Base-by-base conservation (phyloP, 1,140 invertebrate species). In the Nephila pilipes region DNA sequence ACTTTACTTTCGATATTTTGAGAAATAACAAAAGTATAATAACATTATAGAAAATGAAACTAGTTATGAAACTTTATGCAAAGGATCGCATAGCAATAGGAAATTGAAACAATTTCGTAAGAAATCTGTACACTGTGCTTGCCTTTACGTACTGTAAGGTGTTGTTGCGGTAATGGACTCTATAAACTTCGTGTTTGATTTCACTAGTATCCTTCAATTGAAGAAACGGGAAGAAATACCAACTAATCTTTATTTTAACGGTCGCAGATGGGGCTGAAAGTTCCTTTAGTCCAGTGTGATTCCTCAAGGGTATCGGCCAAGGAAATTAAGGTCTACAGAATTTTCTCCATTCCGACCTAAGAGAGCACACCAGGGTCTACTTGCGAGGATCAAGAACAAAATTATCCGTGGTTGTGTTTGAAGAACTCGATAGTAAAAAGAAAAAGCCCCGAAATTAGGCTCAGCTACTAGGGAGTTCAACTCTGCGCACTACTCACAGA, bases 171-270 rank as follows among this genome's bases (percentile, higher is more conserved):
- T 65, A 25, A 14, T 25, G 0, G 1, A 75, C 16, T 75, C 29
- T 32, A 20, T 14, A 5, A 54, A 12, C 46, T 55, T 81, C 38
- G 36, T 18, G 25, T 38, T 46, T 54, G 80, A 46, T 81, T 36
- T 87, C 25, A 1, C 29, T 55, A n/a, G 83, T 29, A 18, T 25
- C 14, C 29, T 60, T 60, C 58, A 60, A 83, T 83, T 83, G n/a
- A 54, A 83, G 46, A 55, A 54, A 83, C 46, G 20, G 63, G 10
- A 20, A 32, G 83, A 85, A 29, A 32, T 29, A 36, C 38, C 60
- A 65, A 75, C 65, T 88, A 88, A 88, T 88, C 54, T 88, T 88
- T 88, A 75, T 88, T 88, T 88, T 88, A 75, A 22, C 65, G 63
- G 87, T 63, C 87, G 87, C 87, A 88, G 87, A 88, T 88, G 87